phyloP scores from a whole-genome alignment of 2,797 vertebrate species.

The Clarias pachynema region DNA sequence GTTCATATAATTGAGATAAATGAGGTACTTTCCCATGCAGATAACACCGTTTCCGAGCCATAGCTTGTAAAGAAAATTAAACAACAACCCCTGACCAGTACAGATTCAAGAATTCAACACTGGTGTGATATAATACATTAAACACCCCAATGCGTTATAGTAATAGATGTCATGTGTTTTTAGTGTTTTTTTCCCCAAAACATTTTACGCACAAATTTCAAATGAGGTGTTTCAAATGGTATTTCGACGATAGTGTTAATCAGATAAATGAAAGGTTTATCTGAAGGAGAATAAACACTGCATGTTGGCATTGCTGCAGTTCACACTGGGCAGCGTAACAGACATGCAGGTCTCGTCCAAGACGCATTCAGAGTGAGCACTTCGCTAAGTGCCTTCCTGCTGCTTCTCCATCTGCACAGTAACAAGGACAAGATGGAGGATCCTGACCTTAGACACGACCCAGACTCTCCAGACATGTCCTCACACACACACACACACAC shows the following conservation, averaged over 20 bases:
- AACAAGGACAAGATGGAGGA: conserved; percentile 38
- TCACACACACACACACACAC: conserved; percentile 37
- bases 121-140: neutral
- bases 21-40: neutral
- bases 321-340: conserved; percentile 30
- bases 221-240: neutral
- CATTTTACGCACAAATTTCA: neutral
- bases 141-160: neutral
- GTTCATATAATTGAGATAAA: neutral
- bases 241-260: neutral
- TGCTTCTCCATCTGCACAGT: conserved; percentile 49
- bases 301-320: conserved; percentile 16
- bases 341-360: conserved; percentile 36
- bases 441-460: conserved; percentile 40
- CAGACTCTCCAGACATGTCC: conserved; percentile 34
- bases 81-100: neutral
- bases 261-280: conserved; percentile 22
- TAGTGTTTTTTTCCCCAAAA: neutral
- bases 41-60: neutral
- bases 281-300: conserved; percentile 32
- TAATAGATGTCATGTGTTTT: neutral
- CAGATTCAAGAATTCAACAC: neutral
- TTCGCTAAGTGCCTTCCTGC: conserved; percentile 47
- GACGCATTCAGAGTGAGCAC: conserved; percentile 15
- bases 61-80: neutral